A percentile compares a stretch with the other conserved stretches of the same genome.
Evolutionary conservation across 2,797 vertebrate genomes (phyloP).

Genomic region (Hephaestus fuliginosus): DNA sequence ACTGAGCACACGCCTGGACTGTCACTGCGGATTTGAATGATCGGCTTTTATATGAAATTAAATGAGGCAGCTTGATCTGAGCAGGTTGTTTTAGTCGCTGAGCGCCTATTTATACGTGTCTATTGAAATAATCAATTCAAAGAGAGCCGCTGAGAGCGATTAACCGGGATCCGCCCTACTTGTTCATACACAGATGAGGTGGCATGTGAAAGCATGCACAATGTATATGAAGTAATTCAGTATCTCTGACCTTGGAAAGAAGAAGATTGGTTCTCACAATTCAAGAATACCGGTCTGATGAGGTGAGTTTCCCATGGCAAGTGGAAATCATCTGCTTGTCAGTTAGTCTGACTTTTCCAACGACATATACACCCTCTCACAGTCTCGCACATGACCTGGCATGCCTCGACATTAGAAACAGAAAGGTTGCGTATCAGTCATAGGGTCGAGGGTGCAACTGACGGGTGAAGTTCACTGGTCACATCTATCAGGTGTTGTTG

Average conservation of each 20-base stretch:
- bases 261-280: constrained; percentile 20
- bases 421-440: background rate
- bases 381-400: constrained; percentile 41
- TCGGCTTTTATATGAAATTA: background rate
- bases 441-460: constrained; percentile 11
- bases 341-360: constrained; percentile 8
- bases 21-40: background rate
- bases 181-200: background rate
- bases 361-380: background rate
- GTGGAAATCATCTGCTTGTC: constrained; percentile 11
- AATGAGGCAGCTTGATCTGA: background rate
- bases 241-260: background rate
- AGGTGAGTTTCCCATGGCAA: constrained; percentile 42
- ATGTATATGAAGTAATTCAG: background rate
- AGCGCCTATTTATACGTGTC: background rate
- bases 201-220: background rate
- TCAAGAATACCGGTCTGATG: constrained; percentile 20
- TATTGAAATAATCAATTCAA: background rate
- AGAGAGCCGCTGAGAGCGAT: constrained; percentile 8
- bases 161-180: background rate
- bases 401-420: constrained; percentile 34
- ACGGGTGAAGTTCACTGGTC: background rate
- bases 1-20: background rate
- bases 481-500: background rate
- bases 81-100: background rate